These are phyloP conservation scores for Arremon brunneinucha DNA, from an alignment of 2,797 vertebrate genomes.

Conservation along the genomic window DNA sequence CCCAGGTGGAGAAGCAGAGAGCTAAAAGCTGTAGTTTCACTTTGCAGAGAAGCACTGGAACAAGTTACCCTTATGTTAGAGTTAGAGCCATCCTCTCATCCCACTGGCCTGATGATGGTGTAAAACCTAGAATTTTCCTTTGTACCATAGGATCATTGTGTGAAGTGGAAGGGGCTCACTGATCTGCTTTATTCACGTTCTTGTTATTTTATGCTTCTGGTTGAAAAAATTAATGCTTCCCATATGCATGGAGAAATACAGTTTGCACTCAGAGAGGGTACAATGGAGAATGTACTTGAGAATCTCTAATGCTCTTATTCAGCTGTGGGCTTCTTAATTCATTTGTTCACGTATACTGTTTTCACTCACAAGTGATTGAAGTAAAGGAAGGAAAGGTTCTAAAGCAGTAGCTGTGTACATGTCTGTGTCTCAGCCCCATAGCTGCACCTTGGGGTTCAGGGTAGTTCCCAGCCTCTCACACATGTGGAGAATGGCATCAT, in stretches of 20 bases:
- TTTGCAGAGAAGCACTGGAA: background rate
- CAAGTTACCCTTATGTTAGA: background rate
- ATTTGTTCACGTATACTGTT: background rate
- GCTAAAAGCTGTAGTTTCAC: background rate
- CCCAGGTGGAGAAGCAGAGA: background rate
- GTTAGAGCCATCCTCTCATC: background rate
- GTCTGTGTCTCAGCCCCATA: background rate
- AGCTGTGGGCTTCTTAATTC: rapidly evolving
- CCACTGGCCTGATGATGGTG: background rate
- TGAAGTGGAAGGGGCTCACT: background rate
- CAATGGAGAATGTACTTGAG: background rate
- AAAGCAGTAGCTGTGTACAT: background rate
- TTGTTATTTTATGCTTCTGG: background rate
- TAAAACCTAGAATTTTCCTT: background rate
- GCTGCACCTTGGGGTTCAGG: background rate
- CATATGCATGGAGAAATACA: background rate
- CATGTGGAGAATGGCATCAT: rapidly evolving
- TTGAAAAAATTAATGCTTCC: background rate
- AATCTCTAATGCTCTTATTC: background rate
- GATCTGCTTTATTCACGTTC: background rate
- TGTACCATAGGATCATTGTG: background rate
- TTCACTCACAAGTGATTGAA: background rate
- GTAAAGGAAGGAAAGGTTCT: background rate
- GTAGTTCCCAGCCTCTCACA: background rate
- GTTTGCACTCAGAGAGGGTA: background rate